phyloP scores from a whole-genome alignment of 2,113 vertebrate species.

The Spermophilus dauricus region DNA sequence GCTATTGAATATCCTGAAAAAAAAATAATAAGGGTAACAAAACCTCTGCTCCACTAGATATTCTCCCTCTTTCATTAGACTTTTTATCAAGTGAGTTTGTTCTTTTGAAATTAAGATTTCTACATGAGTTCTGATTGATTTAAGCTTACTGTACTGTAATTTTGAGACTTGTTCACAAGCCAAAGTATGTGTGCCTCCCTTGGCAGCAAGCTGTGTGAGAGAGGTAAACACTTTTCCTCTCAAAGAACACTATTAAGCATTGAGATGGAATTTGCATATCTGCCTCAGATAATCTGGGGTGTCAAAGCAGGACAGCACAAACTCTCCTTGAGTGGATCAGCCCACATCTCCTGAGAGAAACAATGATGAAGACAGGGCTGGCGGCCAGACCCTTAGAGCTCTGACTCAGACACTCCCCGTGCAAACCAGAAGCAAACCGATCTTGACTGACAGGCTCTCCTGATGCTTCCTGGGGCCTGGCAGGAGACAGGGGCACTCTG shows the following conservation, averaged over 20 bases:
- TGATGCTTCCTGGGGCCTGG: not conserved
- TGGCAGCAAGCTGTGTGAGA: not conserved
- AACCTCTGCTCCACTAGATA: not conserved
- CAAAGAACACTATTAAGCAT: not conserved
- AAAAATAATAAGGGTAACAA: too few species aligned
- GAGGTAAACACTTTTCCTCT: not conserved
- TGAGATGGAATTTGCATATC: not conserved
- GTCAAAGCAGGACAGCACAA: not conserved
- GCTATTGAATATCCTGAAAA: not conserved
- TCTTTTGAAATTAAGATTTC: constrained; percentile 11
- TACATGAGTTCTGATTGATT: not conserved
- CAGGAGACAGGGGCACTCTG: not conserved
- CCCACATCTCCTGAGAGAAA: not conserved
- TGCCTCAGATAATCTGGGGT: not conserved
- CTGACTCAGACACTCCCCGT: not conserved
- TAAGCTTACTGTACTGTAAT: not conserved
- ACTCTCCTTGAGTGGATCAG: not conserved
- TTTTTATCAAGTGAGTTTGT: not conserved
- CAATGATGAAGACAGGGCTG: not conserved
- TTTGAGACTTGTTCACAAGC: not conserved
- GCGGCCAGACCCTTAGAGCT: not conserved
- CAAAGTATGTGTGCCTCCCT: not conserved
- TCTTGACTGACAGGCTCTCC: not conserved
- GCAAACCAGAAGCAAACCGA: not conserved
- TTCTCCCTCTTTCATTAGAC: not conserved